phyloP scores from a whole-genome alignment of 1,140 invertebrate species.

The Trigoniulus corallinus region DNA sequence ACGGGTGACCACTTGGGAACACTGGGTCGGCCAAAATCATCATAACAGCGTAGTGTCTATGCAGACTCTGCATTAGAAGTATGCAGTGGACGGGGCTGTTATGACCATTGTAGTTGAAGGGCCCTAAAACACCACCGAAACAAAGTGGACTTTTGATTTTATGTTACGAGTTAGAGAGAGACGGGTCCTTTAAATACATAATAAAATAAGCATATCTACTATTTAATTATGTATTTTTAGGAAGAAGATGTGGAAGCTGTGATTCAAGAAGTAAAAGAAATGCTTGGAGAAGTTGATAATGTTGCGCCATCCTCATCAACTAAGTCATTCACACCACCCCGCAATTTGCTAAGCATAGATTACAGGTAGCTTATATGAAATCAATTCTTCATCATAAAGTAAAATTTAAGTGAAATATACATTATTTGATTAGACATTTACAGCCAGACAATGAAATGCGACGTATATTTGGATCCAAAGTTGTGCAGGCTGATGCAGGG shows the following conservation, averaged over 20 bases:
- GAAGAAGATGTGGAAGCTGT: slow-evolving; percentile 57
- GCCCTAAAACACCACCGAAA: too few species aligned
- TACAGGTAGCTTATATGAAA: slow-evolving; percentile 17
- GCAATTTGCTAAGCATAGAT: background rate
- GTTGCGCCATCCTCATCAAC: slow-evolving; percentile 3
- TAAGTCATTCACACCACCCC: background rate
- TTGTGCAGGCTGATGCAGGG: slow-evolving; percentile 47
- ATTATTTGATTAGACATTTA: slow-evolving; percentile 40
- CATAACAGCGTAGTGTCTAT: too few species aligned
- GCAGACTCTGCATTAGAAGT: too few species aligned
- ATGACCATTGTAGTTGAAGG: too few species aligned
- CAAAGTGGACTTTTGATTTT: too few species aligned
- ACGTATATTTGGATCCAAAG: slow-evolving; percentile 65
- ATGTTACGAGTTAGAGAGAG: too few species aligned
- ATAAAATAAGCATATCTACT: too few species aligned
- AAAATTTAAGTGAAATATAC: slow-evolving; percentile 1
- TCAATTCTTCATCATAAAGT: background rate
- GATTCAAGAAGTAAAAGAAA: slow-evolving; percentile 49
- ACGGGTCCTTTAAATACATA: too few species aligned
- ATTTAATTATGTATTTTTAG: slow-evolving; percentile 19
- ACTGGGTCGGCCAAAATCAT: too few species aligned
- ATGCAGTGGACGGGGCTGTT: too few species aligned
- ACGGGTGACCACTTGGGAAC: too few species aligned
- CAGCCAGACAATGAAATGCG: slow-evolving; percentile 70
- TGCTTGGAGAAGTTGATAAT: slow-evolving; percentile 38